phyloP scores from a whole-genome alignment of 2,113 vertebrate genomes.

The Channa argus region DNA sequence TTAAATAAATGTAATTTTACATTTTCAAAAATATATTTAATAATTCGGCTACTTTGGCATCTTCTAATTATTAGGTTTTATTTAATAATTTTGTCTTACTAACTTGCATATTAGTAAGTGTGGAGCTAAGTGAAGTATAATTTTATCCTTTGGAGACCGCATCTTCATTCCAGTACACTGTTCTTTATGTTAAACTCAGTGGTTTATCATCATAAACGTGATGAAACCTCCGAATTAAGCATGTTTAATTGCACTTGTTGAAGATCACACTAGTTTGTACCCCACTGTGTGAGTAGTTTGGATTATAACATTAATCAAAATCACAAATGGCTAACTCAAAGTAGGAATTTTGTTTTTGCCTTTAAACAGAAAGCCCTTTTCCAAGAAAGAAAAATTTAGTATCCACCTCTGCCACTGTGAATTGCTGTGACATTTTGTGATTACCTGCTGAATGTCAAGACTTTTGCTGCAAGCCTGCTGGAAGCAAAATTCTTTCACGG shows the following conservation, averaged over 20 bases:
- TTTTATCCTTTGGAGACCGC: too few relatives aligned
- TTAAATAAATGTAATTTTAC: too few relatives aligned
- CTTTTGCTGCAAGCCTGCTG: slow-evolving; percentile 43
- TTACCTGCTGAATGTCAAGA: slow-evolving; percentile 58
- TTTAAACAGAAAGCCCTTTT: slow-evolving; percentile 6
- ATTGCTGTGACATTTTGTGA: slow-evolving; percentile 60
- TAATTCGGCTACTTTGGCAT: too few relatives aligned
- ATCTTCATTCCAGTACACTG: background rate
- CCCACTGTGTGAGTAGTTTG: background rate
- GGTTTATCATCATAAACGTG: slow-evolving; percentile 1
- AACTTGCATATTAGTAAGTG: too few relatives aligned
- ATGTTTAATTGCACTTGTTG: background rate
- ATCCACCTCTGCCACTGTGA: slow-evolving; percentile 33
- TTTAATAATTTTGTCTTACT: too few relatives aligned
- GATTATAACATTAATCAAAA: slow-evolving; percentile 17
- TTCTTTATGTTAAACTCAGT: background rate
- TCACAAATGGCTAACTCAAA: background rate
- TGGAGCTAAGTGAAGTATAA: too few relatives aligned
- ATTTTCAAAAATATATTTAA: too few relatives aligned
- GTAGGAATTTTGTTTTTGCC: background rate
- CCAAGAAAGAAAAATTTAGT: background rate
- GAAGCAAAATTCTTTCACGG: slow-evolving; percentile 42
- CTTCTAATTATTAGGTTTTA: too few relatives aligned
- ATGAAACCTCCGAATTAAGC: background rate
- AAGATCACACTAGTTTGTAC: background rate